Base-by-base conservation (phyloP, 2,113 vertebrate species). In the Plecturocebus donacophilus region DNA sequence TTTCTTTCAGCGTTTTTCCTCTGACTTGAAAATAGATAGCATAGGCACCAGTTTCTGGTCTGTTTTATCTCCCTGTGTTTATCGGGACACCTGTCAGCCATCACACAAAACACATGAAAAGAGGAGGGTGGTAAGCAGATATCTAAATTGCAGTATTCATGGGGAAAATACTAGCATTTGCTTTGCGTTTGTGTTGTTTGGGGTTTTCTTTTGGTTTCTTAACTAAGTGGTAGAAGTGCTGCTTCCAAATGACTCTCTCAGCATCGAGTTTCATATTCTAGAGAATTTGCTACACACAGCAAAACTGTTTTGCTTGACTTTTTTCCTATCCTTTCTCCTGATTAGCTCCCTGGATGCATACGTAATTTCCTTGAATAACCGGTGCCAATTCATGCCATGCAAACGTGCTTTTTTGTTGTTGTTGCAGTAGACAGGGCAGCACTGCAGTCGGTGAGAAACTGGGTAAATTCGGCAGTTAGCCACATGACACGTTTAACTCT, bases 51-150 rank as follows among this genome's bases (percentile, higher is more conserved):
- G 16, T 45, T 80, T 56, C 56, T 20, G 12, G 21, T 85, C 45
- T 30, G 8, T 75, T 21, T 73, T n/a, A 87, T 64, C 58, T 91
- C 70, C 58, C 61, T 23, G n/a, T 38, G 40, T 93, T 68, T 64
- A 70, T 91, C 5, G 32, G 49, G 23, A 97, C 49, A 87, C 58
- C 91, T 85, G 83, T 83, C 42, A n/a, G 3, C 21, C 70, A 52
- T 40, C 47, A 27, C 32, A 25, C 12, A 49, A 47, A 71, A 82
- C 7, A 49, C 49, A 54, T 4, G 17, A 10, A 49, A 12, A 87
- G 70, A 83, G 47, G n/a, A 58, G 19, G 19, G 21, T 21, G 25
- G 38, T 45, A 52, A 84, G 52, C 76, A 47, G 23, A 6, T 56
- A 47, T 71, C 16, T 66, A 77, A 91, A 89, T 85, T 66, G 73